Percentiles rank a stretch among this genome's conserved stretches.
phyloP scores from a whole-genome alignment of 2,113 vertebrate species.

The Diadophis punctatus region DNA sequence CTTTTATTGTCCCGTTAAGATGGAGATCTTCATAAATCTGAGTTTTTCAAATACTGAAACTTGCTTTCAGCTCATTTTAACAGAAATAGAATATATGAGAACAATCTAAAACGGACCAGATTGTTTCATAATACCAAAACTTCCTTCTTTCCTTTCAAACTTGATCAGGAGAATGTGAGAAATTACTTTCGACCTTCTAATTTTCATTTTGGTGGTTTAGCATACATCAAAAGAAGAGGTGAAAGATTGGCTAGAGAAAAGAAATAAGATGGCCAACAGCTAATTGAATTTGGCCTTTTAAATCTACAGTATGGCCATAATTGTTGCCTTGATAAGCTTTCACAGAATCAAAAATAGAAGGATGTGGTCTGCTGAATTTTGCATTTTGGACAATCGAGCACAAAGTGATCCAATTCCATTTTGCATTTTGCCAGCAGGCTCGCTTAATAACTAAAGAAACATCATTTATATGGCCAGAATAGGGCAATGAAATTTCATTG shows the following conservation, averaged over 20 bases:
- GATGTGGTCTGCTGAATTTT: background rate
- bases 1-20: background rate
- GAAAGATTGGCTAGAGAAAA: constrained; percentile 11
- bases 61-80: background rate
- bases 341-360: background rate
- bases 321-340: background rate
- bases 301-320: constrained; percentile 4
- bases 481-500: background rate
- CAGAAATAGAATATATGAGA: background rate
- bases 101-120: background rate
- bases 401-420: background rate
- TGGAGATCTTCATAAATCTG: background rate
- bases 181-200: background rate
- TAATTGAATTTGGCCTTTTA: constrained; percentile 24
- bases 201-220: background rate
- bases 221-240: background rate
- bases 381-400: constrained; percentile 1
- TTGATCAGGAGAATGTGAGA: background rate
- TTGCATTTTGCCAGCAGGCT: background rate
- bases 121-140: background rate
- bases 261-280: background rate
- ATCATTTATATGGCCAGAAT: background rate
- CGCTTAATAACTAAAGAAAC: background rate
- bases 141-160: background rate
- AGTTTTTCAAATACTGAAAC: background rate